A percentile compares a stretch with the other conserved stretches of the same genome.
Evolutionary conservation across 2,888 invertebrate species (phyloP).

Genomic region (Protonemura montana): DNA sequence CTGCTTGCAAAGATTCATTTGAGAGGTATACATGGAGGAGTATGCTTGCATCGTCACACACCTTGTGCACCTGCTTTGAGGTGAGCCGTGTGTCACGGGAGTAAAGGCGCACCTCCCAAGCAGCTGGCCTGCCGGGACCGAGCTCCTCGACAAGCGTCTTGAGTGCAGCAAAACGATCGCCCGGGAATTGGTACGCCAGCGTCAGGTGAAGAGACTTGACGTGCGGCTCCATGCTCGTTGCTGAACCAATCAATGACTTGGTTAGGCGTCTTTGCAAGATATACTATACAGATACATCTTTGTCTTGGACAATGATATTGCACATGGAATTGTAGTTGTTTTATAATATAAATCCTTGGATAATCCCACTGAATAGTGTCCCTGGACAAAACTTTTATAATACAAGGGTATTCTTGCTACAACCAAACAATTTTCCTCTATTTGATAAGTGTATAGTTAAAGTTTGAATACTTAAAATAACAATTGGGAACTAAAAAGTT

Average conservation of each 20-base stretch:
- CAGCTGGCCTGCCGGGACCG: constrained; percentile 69
- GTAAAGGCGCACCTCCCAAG: constrained; percentile 88
- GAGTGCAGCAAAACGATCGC: constrained; percentile 73
- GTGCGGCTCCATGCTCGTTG: constrained; percentile 78
- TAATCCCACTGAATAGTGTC: too few relatives aligned
- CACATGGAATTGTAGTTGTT: too few relatives aligned
- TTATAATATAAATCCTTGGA: too few relatives aligned
- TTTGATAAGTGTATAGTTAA: too few relatives aligned
- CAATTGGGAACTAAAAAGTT: too few relatives aligned
- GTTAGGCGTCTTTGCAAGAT: background rate
- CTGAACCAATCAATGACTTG: constrained; percentile 57
- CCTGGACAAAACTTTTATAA: too few relatives aligned
- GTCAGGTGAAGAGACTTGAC: constrained; percentile 88
- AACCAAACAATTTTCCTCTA: too few relatives aligned
- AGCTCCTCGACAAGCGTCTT: constrained; percentile 78
- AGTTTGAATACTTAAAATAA: too few relatives aligned
- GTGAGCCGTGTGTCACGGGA: constrained; percentile 82
- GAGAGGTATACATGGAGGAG: background rate
- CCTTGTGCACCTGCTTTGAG: constrained; percentile 67
- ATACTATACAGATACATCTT: constrained; percentile 48
- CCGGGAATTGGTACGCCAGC: constrained; percentile 86
- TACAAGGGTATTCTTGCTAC: too few relatives aligned
- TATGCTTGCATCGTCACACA: background rate
- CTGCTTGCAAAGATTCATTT: constrained; percentile 36
- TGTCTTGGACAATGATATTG: too few relatives aligned